Evolutionary conservation across 1,140 invertebrate species (phyloP).

Genomic region (Tetranychus cinnabarinus): DNA sequence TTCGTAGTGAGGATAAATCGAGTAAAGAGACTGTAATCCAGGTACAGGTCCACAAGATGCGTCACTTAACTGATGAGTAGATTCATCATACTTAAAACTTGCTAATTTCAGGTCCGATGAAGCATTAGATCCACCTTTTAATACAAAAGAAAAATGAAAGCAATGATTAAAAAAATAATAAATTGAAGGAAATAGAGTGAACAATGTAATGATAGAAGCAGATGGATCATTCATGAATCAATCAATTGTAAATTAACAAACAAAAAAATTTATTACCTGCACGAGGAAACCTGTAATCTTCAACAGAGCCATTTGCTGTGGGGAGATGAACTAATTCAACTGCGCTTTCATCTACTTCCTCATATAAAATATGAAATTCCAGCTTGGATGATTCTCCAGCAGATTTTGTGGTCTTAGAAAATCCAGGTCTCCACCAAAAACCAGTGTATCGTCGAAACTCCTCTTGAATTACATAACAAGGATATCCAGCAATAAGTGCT

Average conservation of each 20-base stretch:
- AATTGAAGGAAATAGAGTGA: too few species aligned
- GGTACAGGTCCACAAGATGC: conserved; percentile 29
- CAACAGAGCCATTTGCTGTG: conserved; percentile 46
- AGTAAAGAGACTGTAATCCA: conserved; percentile 31
- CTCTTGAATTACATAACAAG: conserved; percentile 93
- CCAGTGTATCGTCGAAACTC: conserved; percentile 88
- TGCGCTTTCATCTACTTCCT: conserved; percentile 82
- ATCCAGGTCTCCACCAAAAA: conserved; percentile 84
- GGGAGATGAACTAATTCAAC: conserved; percentile 76
- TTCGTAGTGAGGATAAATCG: conserved; percentile 70
- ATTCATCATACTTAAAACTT: conserved; percentile 2
- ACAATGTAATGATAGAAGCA: background rate
- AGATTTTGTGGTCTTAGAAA: background rate
- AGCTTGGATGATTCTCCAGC: conserved; percentile 22
- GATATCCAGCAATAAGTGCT: conserved; percentile 64
- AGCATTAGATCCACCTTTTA: conserved; percentile 7
- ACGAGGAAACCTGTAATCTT: conserved; percentile 75
- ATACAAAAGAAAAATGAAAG: background rate
- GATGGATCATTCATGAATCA: background rate
- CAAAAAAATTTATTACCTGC: conserved; percentile 36
- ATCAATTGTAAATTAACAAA: background rate
- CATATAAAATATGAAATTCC: conserved; percentile 71
- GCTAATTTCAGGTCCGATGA: conserved; percentile 7
- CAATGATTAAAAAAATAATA: too few species aligned
- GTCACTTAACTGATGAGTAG: background rate